A percentile compares a stretch with the other conserved stretches of the same genome.
Conservation (phyloP, 1,140 invertebrate species). For the fruit fly (Drosophila melanogaster) region DNA sequence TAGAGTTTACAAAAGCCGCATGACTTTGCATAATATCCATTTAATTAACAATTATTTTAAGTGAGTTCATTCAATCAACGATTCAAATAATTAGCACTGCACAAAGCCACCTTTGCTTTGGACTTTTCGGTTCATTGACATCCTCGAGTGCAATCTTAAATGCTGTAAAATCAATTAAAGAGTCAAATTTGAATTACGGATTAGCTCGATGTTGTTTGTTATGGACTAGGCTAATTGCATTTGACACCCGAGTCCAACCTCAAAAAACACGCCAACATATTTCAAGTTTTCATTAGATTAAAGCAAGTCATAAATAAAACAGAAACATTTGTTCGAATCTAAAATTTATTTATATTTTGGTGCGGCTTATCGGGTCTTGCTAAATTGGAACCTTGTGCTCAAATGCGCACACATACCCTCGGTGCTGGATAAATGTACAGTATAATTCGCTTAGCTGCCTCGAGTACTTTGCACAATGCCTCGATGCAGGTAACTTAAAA, state of each 20-base stretch:
- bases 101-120: background rate
- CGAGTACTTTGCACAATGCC: too few relatives aligned
- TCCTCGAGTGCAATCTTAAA: background rate
- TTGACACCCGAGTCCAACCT: too few relatives aligned
- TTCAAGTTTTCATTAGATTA: too few relatives aligned
- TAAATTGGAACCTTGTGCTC: constrained; percentile 13
- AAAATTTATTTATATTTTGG: constrained; percentile 14
- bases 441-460: too few relatives aligned
- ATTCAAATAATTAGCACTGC: constrained; percentile 21
- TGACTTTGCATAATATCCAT: constrained; percentile 47
- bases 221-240: too few relatives aligned
- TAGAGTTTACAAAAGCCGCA: constrained; percentile 17
- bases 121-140: background rate
- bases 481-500: too few relatives aligned
- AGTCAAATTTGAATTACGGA: background rate
- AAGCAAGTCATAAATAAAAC: background rate
- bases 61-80: constrained; percentile 36
- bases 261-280: too few relatives aligned
- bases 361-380: constrained; percentile 1
- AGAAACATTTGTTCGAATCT: background rate
- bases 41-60: constrained; percentile 33
- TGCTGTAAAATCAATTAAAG: background rate
- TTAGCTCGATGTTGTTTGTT: too few relatives aligned
- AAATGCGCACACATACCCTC: background rate
- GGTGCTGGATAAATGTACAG: constrained; percentile 8